phyloP scores from a whole-genome alignment of 1,140 invertebrate genomes.

The Thaumetopoea pityocampa region DNA sequence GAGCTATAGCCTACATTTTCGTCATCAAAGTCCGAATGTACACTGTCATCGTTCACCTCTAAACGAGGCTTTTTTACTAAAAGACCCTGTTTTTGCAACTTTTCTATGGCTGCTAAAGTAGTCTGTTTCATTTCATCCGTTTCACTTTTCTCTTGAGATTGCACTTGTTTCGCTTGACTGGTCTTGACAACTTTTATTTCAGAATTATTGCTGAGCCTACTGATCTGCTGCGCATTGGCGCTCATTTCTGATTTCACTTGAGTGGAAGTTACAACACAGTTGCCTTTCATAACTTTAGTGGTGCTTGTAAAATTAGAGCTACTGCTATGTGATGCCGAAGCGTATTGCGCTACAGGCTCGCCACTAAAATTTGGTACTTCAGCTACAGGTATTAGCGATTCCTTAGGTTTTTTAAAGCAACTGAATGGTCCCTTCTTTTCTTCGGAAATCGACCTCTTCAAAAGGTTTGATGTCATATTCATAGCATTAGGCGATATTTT shows the following conservation, averaged over 20 bases:
- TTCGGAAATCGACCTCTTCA: slow-evolving; percentile 37
- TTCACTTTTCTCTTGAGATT: slow-evolving; percentile 46
- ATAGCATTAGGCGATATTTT: slow-evolving; percentile 46
- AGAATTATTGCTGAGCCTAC: slow-evolving; percentile 39
- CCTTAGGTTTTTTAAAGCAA: slow-evolving; percentile 63
- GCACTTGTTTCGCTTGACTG: slow-evolving; percentile 40
- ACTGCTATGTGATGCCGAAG: slow-evolving; percentile 35
- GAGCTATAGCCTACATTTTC: slow-evolving; percentile 26
- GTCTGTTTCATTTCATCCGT: slow-evolving; percentile 34
- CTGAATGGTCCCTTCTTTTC: slow-evolving; percentile 42
- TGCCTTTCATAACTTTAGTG: slow-evolving; percentile 46
- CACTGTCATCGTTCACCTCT: slow-evolving; percentile 38
- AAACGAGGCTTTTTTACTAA: slow-evolving; percentile 58
- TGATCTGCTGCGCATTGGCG: slow-evolving; percentile 41
- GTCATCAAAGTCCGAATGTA: slow-evolving; percentile 31
- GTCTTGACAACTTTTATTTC: slow-evolving; percentile 55
- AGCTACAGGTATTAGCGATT: slow-evolving; percentile 33
- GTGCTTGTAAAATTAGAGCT: slow-evolving; percentile 43
- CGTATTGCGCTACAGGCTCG: slow-evolving; percentile 31
- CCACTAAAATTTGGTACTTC: slow-evolving; percentile 25
- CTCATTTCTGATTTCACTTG: slow-evolving; percentile 47
- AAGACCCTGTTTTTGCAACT: slow-evolving; percentile 59
- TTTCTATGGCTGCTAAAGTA: slow-evolving; percentile 57
- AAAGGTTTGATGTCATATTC: slow-evolving; percentile 18
- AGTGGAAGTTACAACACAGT: slow-evolving; percentile 33